Conservation (phyloP, 2,113 vertebrate genomes). For the Papio anubis region DNA sequence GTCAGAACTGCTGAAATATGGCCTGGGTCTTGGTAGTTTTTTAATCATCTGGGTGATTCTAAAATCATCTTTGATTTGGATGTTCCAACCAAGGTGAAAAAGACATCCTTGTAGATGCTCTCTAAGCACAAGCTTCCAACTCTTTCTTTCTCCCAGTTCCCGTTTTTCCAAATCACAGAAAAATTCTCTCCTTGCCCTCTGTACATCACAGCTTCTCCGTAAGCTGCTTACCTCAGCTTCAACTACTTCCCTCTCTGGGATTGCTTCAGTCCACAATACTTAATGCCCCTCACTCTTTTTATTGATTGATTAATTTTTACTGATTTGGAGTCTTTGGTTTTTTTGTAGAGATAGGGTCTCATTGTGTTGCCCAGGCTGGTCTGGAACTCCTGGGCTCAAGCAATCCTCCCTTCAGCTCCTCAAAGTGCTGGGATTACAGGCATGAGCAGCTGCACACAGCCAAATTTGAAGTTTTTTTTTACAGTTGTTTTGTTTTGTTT, state of each 20-base stretch:
- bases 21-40: not conserved
- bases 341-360: not conserved
- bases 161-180: not conserved
- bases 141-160: too few species aligned
- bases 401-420: too few species aligned
- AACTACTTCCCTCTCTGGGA: not conserved
- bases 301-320: not conserved
- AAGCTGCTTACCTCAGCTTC: not conserved
- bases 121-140: not conserved
- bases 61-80: not conserved
- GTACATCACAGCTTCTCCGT: accelerated
- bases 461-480: not conserved
- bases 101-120: not conserved
- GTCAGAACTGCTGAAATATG: not conserved
- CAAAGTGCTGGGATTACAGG: too few species aligned
- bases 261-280: not conserved
- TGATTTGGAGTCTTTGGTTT: not conserved
- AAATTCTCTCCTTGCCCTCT: not conserved
- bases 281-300: not conserved
- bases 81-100: not conserved
- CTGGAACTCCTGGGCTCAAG: too few species aligned
- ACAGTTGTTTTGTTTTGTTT: not conserved
- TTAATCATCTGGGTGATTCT: not conserved
- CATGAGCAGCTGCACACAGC: too few species aligned
- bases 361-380: too few species aligned